These are phyloP conservation scores for Rhabdomys dilectus DNA, from an alignment of 2,113 vertebrate genomes.

Conservation along the genomic window DNA sequence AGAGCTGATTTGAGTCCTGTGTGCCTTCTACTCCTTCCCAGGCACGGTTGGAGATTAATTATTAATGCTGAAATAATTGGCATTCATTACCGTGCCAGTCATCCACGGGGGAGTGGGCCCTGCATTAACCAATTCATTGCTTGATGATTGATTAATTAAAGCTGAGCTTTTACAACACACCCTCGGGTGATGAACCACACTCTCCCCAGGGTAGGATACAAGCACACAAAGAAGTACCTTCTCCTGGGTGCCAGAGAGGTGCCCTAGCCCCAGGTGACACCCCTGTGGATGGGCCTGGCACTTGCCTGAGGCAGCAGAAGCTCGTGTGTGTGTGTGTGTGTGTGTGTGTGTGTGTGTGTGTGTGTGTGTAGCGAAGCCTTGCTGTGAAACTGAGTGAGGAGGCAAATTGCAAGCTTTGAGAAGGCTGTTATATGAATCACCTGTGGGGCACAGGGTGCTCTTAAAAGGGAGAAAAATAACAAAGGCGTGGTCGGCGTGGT, in stretches of 20 bases:
- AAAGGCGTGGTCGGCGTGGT: slow-evolving; percentile 42
- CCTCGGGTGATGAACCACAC: slow-evolving; percentile 58
- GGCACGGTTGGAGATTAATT: background rate
- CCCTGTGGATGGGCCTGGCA: background rate
- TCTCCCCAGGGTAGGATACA: background rate
- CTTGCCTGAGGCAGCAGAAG: background rate
- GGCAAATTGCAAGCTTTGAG: slow-evolving; percentile 60
- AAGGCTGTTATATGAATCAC: slow-evolving; percentile 64
- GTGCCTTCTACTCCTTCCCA: slow-evolving; percentile 1
- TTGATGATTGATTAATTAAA: slow-evolving; percentile 67
- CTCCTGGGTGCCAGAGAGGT: background rate
- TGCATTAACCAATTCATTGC: slow-evolving; percentile 55
- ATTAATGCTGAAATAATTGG: slow-evolving; percentile 70
- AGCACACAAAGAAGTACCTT: background rate
- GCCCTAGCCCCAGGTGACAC: background rate
- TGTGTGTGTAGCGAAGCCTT: background rate
- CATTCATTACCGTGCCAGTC: slow-evolving; percentile 58
- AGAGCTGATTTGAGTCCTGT: background rate
- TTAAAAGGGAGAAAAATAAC: slow-evolving; percentile 50
- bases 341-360: too few species aligned
- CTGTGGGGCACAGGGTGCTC: slow-evolving; percentile 19
- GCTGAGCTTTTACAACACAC: slow-evolving; percentile 67
- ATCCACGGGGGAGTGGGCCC: slow-evolving; percentile 24
- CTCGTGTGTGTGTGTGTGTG: background rate
- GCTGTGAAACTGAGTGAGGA: background rate